Evolutionary conservation across 2,888 invertebrate species (phyloP).

Genomic region (Drosophila cognata): DNA sequence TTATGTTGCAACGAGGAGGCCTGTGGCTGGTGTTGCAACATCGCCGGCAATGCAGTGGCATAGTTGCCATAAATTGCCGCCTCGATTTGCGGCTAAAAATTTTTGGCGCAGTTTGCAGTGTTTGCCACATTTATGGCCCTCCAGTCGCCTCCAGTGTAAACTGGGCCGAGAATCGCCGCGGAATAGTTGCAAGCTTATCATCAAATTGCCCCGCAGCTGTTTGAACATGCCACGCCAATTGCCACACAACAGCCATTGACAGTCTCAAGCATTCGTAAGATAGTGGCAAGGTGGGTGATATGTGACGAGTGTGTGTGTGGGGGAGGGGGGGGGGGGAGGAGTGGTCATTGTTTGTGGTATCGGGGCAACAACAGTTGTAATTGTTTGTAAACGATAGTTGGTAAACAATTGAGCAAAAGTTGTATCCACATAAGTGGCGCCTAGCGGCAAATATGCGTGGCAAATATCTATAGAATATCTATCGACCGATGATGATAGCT

Average conservation of each 20-base stretch:
- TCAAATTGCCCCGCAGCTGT: conserved; percentile 49
- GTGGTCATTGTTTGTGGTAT: conserved; percentile 23
- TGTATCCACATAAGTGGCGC: conserved; percentile 73
- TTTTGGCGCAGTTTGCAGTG: conserved; percentile 55
- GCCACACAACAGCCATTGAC: conserved; percentile 44
- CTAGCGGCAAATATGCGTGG: conserved; percentile 72
- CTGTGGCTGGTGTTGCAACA: conserved; percentile 21
- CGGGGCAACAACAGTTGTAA: conserved; percentile 68
- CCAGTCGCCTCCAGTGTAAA: conserved; percentile 42
- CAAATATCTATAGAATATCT: conserved; percentile 14
- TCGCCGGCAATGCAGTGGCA: conserved; percentile 47
- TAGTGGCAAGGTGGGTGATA: neutral
- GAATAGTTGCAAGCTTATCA: conserved; percentile 43
- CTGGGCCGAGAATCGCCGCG: conserved; percentile 50
- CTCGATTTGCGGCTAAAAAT: conserved; percentile 65
- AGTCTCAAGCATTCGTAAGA: conserved; percentile 58
- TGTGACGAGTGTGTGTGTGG: neutral
- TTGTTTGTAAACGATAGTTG: conserved; percentile 79
- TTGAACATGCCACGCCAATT: conserved; percentile 57
- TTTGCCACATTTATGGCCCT: conserved; percentile 34
- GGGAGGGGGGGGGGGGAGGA: neutral
- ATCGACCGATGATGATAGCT: conserved; percentile 41
- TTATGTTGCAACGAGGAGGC: conserved; percentile 58
- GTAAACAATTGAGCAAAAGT: conserved; percentile 63
- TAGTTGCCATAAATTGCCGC: conserved; percentile 82